Evolutionary conservation across 1,140 invertebrate genomes (phyloP).

Genomic region (Sarcophaga peregrina): DNA sequence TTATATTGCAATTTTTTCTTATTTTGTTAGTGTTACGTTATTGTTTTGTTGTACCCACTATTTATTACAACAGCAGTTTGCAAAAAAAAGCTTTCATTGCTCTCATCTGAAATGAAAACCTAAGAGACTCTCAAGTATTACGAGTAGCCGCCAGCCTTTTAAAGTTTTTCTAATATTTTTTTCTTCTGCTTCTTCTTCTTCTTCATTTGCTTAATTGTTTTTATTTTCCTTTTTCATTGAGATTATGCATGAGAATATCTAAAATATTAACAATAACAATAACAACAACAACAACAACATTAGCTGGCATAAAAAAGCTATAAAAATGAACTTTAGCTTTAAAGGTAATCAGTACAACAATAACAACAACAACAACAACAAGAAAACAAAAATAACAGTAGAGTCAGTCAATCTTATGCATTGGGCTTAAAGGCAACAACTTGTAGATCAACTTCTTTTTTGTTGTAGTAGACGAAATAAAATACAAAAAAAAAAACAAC

Average conservation of each 20-base stretch:
- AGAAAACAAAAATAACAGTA: not conserved
- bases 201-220: no score
- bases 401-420: not conserved
- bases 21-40: not conserved
- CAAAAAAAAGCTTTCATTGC: conserved; percentile 22
- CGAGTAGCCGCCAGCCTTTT: no score
- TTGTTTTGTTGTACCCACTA: not conserved
- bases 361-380: not conserved
- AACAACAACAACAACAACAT: not conserved
- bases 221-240: not conserved
- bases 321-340: conserved; percentile 37
- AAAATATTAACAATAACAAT: not conserved
- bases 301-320: conserved; percentile 15
- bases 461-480: not conserved
- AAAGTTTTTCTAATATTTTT: no score
- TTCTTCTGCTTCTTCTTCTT: no score
- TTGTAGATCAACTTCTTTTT: conserved; percentile 29
- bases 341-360: conserved; percentile 14
- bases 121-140: not conserved
- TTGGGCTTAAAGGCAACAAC: conserved; percentile 26
- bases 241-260: not conserved
- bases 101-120: not conserved
- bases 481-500: no score
- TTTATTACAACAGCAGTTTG: not conserved
- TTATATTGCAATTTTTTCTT: conserved; percentile 24